phyloP scores from a whole-genome alignment of 2,113 vertebrate species.

The Ageneiosus marmoratus region DNA sequence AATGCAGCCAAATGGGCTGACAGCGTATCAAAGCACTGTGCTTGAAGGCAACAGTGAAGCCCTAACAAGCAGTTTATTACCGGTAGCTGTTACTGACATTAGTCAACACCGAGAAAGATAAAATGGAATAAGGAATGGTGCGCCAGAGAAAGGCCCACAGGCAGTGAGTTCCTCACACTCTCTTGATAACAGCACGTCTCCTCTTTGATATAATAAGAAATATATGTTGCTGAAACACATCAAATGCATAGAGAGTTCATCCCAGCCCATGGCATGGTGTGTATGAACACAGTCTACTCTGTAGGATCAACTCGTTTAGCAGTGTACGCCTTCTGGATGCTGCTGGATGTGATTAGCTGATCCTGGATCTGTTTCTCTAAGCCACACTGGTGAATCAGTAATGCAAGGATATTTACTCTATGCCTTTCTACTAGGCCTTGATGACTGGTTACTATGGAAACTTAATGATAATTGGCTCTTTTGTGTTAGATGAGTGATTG shows the following conservation, averaged over 20 bases:
- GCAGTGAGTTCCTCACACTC: conserved; percentile 84
- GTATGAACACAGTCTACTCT: conserved; percentile 47
- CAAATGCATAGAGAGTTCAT: conserved; percentile 81
- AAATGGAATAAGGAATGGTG: conserved; percentile 97
- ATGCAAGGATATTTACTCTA: neutral
- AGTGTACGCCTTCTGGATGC: neutral
- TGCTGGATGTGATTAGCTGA: neutral
- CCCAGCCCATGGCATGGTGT: conserved; percentile 77
- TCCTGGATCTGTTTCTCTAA: neutral
- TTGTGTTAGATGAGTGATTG: neutral
- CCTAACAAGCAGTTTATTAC: conserved; percentile 99
- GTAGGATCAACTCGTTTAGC: neutral
- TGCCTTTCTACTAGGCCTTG: neutral
- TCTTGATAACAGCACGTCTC: conserved; percentile 90
- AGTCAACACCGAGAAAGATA: conserved; percentile 97
- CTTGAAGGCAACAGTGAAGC: conserved; percentile 93
- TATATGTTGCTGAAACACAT: conserved; percentile 98
- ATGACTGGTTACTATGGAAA: neutral
- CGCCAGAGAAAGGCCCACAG: conserved; percentile 82
- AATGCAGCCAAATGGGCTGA: conserved; percentile 94
- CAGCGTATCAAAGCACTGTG: conserved; percentile 94
- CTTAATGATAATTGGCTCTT: neutral
- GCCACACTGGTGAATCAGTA: neutral
- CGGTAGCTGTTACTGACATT: conserved; percentile 99
- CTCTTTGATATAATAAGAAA: conserved; percentile 99